Conservation (phyloP, 2,113 vertebrate genomes). For the Mugil cephalus region DNA sequence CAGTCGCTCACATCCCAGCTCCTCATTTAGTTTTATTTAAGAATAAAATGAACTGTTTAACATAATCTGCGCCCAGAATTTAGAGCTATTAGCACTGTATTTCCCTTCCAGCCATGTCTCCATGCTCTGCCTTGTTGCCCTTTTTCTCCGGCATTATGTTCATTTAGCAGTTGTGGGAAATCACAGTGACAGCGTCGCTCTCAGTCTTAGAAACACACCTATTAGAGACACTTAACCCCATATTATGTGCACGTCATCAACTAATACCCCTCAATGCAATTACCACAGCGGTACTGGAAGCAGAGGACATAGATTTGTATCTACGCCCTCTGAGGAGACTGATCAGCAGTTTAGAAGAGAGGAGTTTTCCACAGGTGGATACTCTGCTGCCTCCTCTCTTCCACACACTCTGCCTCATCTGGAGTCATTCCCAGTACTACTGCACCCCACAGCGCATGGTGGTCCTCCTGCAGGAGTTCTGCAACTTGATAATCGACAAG, state of each 20-base stretch:
- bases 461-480: slow-evolving; percentile 89
- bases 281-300: slow-evolving; percentile 78
- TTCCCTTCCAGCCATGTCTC: no score
- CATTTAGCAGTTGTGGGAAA: neutral
- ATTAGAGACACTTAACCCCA: neutral
- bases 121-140: no score
- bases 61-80: neutral
- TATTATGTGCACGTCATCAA: slow-evolving; percentile 1
- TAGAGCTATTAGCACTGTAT: neutral
- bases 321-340: slow-evolving; percentile 79
- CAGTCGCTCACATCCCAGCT: neutral
- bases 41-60: slow-evolving; percentile 4
- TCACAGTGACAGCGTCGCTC: neutral
- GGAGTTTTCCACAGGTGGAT: slow-evolving; percentile 81
- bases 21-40: slow-evolving; percentile 10
- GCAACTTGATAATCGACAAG: slow-evolving; percentile 91
- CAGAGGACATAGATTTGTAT: slow-evolving; percentile 80
- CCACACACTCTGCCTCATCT: slow-evolving; percentile 91
- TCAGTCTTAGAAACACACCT: neutral
- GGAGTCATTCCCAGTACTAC: slow-evolving; percentile 87
- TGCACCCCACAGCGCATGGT: slow-evolving; percentile 85
- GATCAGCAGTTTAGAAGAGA: slow-evolving; percentile 81
- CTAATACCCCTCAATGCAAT: slow-evolving; percentile 6
- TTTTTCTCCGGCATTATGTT: neutral
- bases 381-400: slow-evolving; percentile 85